phyloP scores from a whole-genome alignment of 2,888 invertebrate genomes.

The Hypomecis atomaria region DNA sequence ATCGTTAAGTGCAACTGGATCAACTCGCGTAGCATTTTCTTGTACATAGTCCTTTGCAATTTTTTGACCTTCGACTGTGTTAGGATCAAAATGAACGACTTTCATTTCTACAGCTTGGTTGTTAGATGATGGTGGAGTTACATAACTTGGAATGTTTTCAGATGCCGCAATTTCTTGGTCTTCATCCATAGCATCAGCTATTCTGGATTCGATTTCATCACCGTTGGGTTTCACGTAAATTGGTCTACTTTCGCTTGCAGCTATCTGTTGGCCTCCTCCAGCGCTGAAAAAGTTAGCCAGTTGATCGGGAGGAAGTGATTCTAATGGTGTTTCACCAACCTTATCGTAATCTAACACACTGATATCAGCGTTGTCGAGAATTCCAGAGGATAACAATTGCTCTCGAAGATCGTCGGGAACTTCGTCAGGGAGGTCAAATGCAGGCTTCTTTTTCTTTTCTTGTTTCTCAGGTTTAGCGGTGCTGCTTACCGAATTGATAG shows the following conservation, averaged over 20 bases:
- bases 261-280: slow-evolving; percentile 91
- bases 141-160: slow-evolving; percentile 75
- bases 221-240: slow-evolving; percentile 87
- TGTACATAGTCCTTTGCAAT: slow-evolving; percentile 89
- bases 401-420: slow-evolving; percentile 94
- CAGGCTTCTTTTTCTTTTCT: slow-evolving; percentile 83
- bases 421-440: slow-evolving; percentile 90
- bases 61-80: slow-evolving; percentile 88
- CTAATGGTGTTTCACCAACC: slow-evolving; percentile 93
- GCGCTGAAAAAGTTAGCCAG: slow-evolving; percentile 93
- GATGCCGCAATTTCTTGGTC: slow-evolving; percentile 85
- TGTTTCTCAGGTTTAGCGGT: slow-evolving; percentile 75
- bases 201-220: slow-evolving; percentile 80
- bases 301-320: slow-evolving; percentile 93
- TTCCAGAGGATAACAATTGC: slow-evolving; percentile 93
- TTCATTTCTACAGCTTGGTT: slow-evolving; percentile 91
- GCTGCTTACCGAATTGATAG: slow-evolving; percentile 76
- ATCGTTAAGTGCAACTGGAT: slow-evolving; percentile 90
- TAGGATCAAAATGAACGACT: slow-evolving; percentile 92
- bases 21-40: slow-evolving; percentile 89
- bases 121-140: slow-evolving; percentile 59
- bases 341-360: slow-evolving; percentile 95
- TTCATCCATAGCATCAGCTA: slow-evolving; percentile 75
- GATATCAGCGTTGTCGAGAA: slow-evolving; percentile 94
- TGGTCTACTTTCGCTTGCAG: slow-evolving; percentile 88